Base-by-base conservation (phyloP, 37 sponge, comb jelly and placozoan species). In the Diacarnus erythraeanus region DNA sequence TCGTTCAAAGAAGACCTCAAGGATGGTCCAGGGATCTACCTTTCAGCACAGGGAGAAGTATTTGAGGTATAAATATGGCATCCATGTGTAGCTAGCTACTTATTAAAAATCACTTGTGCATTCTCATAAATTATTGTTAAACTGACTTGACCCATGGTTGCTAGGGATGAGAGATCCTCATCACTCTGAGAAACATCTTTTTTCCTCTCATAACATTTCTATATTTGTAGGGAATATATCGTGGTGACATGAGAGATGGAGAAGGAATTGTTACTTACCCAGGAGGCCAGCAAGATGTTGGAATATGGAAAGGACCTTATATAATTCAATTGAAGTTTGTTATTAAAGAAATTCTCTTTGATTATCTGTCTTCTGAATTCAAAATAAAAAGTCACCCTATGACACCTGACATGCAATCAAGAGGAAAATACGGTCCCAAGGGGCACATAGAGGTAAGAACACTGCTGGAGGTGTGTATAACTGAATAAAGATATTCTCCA, bases 1-100 rank as follows among this genome's bases (percentile, higher is more conserved):
- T 25, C 58, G n/a, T 96, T 96, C 72, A 57, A 36, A 39, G 67
- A 58, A 0, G 86, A 96, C 42, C 63, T 27, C 68, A 96, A 84
- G 75, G 76, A 92, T 26, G 96, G 96, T 65, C 30, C 59, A 38
- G 93, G 96, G 1, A 64, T 57, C 35, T 93, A 90, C 68, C 26
- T 77, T 22, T 82, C 90, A 37, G 60, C 87, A 4, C 71, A 81
- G n/a, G 96, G 93, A 42, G 76, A 87, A 34, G 83, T 64, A 56
- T 96, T 90, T 83, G 85, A 96, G 81, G 96, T 78, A 59, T 34
- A 74, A 60, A 2, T n/a, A n/a, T n/a, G n/a, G n/a, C n/a, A n/a
- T n/a, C n/a, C n/a, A n/a, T n/a, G n/a, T n/a, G n/a, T n/a, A n/a
- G n/a, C n/a, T n/a, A n/a, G n/a, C n/a, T n/a, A n/a, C n/a, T n/a